phyloP scores from a whole-genome alignment of 2,888 invertebrate species.

The Biston stratarius region DNA sequence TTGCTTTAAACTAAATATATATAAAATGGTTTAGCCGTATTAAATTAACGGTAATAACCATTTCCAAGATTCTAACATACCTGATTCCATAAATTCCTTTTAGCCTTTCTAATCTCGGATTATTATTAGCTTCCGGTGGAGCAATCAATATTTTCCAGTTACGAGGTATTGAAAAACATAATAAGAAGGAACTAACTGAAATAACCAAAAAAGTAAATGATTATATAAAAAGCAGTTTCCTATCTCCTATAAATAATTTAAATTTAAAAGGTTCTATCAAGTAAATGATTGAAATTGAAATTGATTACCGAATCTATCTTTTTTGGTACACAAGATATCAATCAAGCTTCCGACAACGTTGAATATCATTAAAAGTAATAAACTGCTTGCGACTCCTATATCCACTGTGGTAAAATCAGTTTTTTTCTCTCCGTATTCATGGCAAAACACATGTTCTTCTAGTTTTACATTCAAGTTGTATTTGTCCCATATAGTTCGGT shows the following conservation, averaged over 20 bases:
- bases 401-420: conserved; percentile 36
- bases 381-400: conserved; percentile 39
- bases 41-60: too few species aligned
- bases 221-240: too few species aligned
- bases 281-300: not conserved
- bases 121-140: conserved; percentile 31
- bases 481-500: conserved; percentile 45
- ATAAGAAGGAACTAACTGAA: not conserved
- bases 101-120: not conserved
- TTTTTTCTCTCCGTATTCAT: conserved; percentile 25
- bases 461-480: conserved; percentile 46
- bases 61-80: conserved; percentile 36
- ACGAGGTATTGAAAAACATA: not conserved
- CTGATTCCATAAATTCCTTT: conserved; percentile 4
- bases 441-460: conserved; percentile 23
- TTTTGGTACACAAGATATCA: conserved; percentile 33
- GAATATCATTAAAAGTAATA: conserved; percentile 43
- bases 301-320: conserved; percentile 19
- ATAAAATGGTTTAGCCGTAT: too few species aligned
- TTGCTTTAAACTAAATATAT: too few species aligned
- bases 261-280: too few species aligned
- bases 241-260: too few species aligned
- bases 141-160: not conserved
- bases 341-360: conserved; percentile 50
- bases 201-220: not conserved